Evolutionary conservation across 2,888 invertebrate genomes (phyloP).

Genomic region (Brenthis ino): DNA sequence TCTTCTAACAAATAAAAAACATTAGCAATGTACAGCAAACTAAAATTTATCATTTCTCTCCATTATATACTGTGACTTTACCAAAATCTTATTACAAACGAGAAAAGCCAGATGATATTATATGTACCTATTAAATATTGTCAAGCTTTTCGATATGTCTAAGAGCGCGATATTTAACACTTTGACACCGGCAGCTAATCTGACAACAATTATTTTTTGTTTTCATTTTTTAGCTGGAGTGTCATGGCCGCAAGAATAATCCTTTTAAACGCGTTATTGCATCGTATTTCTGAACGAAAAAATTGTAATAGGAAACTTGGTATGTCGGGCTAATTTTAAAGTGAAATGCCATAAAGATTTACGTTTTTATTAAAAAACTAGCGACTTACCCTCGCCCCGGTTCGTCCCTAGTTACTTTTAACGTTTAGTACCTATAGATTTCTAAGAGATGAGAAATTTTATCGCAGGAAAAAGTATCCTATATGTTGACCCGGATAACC

Average conservation of each 20-base stretch:
- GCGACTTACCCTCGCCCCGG: not conserved
- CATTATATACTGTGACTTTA: too few species aligned
- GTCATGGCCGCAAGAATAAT: constrained; percentile 74
- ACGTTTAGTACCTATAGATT: too few species aligned
- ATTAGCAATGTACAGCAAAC: too few species aligned
- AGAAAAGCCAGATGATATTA: not conserved
- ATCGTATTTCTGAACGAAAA: constrained; percentile 71
- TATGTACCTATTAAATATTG: constrained; percentile 9
- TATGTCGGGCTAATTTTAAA: constrained; percentile 40
- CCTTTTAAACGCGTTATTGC: constrained; percentile 75
- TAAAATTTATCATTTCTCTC: too few species aligned
- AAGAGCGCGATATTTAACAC: constrained; percentile 81
- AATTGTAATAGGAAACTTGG: constrained; percentile 62
- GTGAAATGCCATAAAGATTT: constrained; percentile 15
- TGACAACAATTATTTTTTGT: constrained; percentile 69
- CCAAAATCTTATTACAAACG: not conserved
- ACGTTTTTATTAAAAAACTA: constrained; percentile 1
- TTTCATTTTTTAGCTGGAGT: constrained; percentile 59
- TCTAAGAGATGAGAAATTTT: too few species aligned
- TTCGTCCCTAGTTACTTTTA: not conserved
- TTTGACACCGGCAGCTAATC: constrained; percentile 82
- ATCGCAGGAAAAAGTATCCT: too few species aligned
- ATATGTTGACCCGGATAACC: too few species aligned
- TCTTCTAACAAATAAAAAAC: too few species aligned
- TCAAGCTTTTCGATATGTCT: constrained; percentile 62